Percentiles rank a stretch among this genome's conserved stretches.
Evolutionary conservation across 2,888 invertebrate genomes (phyloP).

Genomic region (Kuschelorhynchus macadamiae): DNA sequence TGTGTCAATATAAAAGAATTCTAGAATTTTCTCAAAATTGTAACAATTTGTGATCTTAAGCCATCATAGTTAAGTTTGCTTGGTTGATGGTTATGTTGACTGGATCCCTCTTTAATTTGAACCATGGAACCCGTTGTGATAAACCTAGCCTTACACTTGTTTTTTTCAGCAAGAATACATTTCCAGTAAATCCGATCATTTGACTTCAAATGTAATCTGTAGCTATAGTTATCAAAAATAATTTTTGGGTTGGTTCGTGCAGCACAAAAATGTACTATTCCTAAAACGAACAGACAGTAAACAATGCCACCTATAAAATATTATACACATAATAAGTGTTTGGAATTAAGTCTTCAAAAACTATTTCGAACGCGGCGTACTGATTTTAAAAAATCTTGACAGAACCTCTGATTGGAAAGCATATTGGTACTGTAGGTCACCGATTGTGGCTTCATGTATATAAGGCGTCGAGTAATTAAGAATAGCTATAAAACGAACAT

Average conservation of each 20-base stretch:
- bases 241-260: slow-evolving; percentile 52
- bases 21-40: slow-evolving; percentile 8
- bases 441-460: too few species aligned
- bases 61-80: slow-evolving; percentile 35
- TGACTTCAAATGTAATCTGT: slow-evolving; percentile 32
- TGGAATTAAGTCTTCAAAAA: too few species aligned
- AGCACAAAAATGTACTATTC: slow-evolving; percentile 53
- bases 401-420: too few species aligned
- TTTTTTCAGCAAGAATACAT: slow-evolving; percentile 45
- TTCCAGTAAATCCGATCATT: slow-evolving; percentile 44
- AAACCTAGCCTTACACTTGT: slow-evolving; percentile 57
- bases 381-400: too few species aligned
- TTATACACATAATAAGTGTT: too few species aligned
- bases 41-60: slow-evolving; percentile 22
- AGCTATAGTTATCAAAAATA: slow-evolving; percentile 34
- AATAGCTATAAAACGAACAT: too few species aligned
- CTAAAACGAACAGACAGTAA: slow-evolving; percentile 51
- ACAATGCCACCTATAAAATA: neutral
- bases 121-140: slow-evolving; percentile 53
- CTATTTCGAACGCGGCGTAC: too few species aligned
- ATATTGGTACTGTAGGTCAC: too few species aligned
- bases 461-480: too few species aligned
- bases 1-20: too few species aligned
- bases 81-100: slow-evolving; percentile 57
- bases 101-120: slow-evolving; percentile 48